A percentile compares a stretch with the other conserved stretches of the same genome.
These are phyloP conservation scores for Dioctria linearis DNA, from an alignment of 2,888 invertebrate species.

Conservation along the genomic window DNA sequence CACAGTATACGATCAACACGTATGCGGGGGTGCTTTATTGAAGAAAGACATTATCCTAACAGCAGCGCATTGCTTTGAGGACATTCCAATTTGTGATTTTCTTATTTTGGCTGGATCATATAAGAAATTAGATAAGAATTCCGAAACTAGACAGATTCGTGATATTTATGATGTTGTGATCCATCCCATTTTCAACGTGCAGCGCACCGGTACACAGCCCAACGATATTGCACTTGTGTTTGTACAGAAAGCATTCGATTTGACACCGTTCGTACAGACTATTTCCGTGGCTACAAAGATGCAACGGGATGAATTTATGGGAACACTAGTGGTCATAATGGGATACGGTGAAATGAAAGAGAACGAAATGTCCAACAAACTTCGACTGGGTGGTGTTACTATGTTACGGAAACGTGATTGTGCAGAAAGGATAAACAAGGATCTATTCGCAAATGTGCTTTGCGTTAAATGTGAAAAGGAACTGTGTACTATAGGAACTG, in stretches of 20 bases:
- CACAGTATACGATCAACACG: too few species aligned
- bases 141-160: too few species aligned
- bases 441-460: too few species aligned
- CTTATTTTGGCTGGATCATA: too few species aligned
- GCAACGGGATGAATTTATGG: neutral
- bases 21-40: too few species aligned
- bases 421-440: neutral
- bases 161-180: too few species aligned
- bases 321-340: neutral
- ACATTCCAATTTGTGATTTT: too few species aligned
- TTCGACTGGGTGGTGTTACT: neutral
- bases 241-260: neutral
- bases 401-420: neutral
- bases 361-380: neutral
- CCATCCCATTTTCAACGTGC: too few species aligned
- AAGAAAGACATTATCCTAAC: too few species aligned
- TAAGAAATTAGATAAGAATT: too few species aligned
- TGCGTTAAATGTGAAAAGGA: neutral
- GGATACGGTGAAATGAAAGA: neutral
- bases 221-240: neutral
- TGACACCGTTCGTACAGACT: neutral
- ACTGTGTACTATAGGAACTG: neutral
- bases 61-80: too few species aligned
- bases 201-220: too few species aligned
- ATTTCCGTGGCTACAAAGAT: neutral